Conservation (phyloP, 2,888 invertebrate species). For the Hyalella azteca region DNA sequence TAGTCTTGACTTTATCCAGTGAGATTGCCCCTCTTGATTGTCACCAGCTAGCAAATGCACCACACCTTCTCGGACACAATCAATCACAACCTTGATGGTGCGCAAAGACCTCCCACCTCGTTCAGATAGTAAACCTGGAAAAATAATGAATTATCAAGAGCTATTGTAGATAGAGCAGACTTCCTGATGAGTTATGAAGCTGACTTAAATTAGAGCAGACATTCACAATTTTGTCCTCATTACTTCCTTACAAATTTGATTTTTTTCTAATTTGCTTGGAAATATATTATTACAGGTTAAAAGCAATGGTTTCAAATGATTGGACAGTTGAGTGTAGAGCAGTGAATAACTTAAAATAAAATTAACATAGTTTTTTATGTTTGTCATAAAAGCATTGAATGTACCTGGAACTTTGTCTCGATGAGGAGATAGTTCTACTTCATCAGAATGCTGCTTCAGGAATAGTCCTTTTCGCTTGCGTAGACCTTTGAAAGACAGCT, state of each 20-base stretch:
- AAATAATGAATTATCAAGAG: not conserved
- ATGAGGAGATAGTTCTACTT: conserved; percentile 70
- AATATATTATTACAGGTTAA: no score
- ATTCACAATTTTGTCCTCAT: not conserved
- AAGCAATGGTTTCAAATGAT: no score
- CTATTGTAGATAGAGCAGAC: no score
- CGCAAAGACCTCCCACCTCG: conserved; percentile 71
- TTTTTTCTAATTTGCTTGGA: no score
- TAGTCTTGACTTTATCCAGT: conserved; percentile 92
- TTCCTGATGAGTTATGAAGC: no score
- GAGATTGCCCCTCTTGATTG: conserved; percentile 84
- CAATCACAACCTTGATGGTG: conserved; percentile 88
- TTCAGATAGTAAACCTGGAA: not conserved
- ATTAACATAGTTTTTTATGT: no score
- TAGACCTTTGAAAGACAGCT: conserved; percentile 87
- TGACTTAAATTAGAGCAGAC: no score
- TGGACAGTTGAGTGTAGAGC: no score
- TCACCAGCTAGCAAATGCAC: conserved; percentile 93
- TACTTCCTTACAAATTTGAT: not conserved
- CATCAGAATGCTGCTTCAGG: conserved; percentile 89
- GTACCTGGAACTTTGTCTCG: conserved; percentile 58
- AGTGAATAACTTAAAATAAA: no score
- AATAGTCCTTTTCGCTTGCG: conserved; percentile 79
- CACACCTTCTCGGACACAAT: conserved; percentile 90
- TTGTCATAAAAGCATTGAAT: no score